Percentiles rank a stretch among this genome's conserved stretches.
Evolutionary conservation across 2,797 vertebrate genomes (phyloP).

Genomic region (Gambusia yucatana): DNA sequence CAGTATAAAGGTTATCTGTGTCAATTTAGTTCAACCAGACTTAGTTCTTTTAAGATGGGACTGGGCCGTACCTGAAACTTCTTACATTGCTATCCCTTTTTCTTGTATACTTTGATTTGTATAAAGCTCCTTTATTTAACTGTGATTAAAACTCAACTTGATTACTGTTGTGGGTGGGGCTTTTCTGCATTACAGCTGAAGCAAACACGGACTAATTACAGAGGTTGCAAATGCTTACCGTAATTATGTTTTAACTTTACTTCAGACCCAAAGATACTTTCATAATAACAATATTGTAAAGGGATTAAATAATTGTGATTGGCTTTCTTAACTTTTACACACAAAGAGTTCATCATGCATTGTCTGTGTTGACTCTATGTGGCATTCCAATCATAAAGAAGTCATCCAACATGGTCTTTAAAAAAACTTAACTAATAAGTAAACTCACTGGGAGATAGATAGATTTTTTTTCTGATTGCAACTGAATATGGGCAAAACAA

Average conservation of each 20-base stretch:
- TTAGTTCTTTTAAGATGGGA: conserved; percentile 31
- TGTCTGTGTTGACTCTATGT: neutral
- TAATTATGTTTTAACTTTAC: conserved; percentile 2
- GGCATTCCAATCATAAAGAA: neutral
- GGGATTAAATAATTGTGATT: neutral
- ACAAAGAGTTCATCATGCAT: neutral
- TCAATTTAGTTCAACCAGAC: conserved; percentile 38
- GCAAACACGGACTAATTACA: conserved; percentile 9
- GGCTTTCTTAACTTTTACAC: neutral
- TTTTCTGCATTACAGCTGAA: conserved; percentile 6
- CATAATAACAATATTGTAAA: neutral
- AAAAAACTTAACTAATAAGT: neutral
- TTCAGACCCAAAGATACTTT: neutral
- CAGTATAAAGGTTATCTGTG: conserved; percentile 47
- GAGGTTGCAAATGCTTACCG: conserved; percentile 3
- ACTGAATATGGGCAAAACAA: conserved; percentile 1
- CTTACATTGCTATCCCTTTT: neutral
- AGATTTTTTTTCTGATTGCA: neutral
- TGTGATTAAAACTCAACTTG: neutral
- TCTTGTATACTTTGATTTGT: neutral
- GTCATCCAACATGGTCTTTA: neutral
- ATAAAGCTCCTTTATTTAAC: neutral
- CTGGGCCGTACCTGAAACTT: neutral
- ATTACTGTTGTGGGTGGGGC: neutral
- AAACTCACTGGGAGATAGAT: neutral